Percentiles rank a stretch among this genome's conserved stretches.
Conservation (phyloP, 2,888 invertebrate genomes). For the Cinara cedri region DNA sequence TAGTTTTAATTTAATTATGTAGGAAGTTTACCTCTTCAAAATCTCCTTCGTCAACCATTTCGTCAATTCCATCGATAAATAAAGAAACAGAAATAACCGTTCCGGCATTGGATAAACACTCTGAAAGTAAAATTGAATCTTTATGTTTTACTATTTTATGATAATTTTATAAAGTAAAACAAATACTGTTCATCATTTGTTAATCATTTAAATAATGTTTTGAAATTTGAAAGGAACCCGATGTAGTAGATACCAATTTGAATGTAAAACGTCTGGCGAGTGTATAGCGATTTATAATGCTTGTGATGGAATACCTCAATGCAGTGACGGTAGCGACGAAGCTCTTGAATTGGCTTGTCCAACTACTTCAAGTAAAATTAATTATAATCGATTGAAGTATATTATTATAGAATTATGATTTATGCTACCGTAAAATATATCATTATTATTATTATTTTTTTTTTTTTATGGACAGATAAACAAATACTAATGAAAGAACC, state of each 20-base stretch:
- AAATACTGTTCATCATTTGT: not conserved
- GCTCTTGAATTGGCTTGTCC: constrained; percentile 82
- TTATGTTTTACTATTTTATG: not conserved
- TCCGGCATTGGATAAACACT: constrained; percentile 26
- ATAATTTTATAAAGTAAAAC: not conserved
- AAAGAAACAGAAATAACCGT: constrained; percentile 54
- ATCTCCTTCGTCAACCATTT: constrained; percentile 19
- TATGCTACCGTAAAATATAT: no score
- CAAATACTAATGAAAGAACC: constrained; percentile 25
- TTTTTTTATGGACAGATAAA: constrained; percentile 25
- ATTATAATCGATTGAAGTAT: not conserved
- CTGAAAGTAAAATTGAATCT: constrained; percentile 34
- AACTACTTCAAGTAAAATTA: constrained; percentile 61
- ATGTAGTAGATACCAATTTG: constrained; percentile 87
- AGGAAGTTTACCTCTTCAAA: constrained; percentile 33
- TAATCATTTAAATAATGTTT: not conserved
- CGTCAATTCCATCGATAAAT: constrained; percentile 30
- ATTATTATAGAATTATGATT: not conserved
- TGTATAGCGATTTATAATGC: constrained; percentile 95
- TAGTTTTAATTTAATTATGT: not conserved
- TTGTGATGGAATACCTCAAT: constrained; percentile 92
- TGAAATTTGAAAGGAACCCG: constrained; percentile 63
- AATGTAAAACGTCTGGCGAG: constrained; percentile 79
- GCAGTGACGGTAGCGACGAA: constrained; percentile 90
- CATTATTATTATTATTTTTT: no score